Conservation (phyloP, 2,797 vertebrate genomes). For the Salarias fasciatus region DNA sequence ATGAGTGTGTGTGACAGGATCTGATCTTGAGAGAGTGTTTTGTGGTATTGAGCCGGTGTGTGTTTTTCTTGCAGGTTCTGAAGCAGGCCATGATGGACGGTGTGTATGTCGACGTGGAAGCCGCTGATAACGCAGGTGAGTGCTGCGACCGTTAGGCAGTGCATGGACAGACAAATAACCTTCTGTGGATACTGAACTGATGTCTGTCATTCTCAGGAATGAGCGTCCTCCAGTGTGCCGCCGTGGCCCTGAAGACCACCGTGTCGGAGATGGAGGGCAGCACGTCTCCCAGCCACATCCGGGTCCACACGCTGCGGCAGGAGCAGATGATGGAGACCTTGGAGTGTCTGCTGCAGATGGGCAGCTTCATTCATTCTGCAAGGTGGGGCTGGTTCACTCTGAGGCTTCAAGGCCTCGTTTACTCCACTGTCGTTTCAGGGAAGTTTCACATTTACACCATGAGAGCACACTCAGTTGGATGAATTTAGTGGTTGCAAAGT, state of each 20-base stretch:
- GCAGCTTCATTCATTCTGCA: conserved; percentile 66
- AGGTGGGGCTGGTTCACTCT: too few relatives aligned
- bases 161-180: too few relatives aligned
- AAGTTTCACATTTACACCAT: too few relatives aligned
- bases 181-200: too few relatives aligned
- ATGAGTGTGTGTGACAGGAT: too few relatives aligned
- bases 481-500: too few relatives aligned
- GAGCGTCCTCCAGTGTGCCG: conserved; percentile 82
- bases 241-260: conserved; percentile 75
- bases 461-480: too few relatives aligned
- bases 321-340: conserved; percentile 87
- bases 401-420: too few relatives aligned
- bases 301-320: conserved; percentile 70
- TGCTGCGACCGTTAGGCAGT: neutral
- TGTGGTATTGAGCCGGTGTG: too few relatives aligned
- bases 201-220: conserved; percentile 74
- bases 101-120: conserved; percentile 79
- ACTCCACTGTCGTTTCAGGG: too few relatives aligned
- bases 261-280: conserved; percentile 57
- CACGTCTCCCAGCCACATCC: neutral
- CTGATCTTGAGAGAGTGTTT: too few relatives aligned
- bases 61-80: conserved; percentile 79
- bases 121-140: conserved; percentile 82
- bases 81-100: conserved; percentile 76
- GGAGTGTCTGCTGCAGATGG: conserved; percentile 86